phyloP scores from a whole-genome alignment of 1,140 invertebrate species.

The Dreissena polymorpha region DNA sequence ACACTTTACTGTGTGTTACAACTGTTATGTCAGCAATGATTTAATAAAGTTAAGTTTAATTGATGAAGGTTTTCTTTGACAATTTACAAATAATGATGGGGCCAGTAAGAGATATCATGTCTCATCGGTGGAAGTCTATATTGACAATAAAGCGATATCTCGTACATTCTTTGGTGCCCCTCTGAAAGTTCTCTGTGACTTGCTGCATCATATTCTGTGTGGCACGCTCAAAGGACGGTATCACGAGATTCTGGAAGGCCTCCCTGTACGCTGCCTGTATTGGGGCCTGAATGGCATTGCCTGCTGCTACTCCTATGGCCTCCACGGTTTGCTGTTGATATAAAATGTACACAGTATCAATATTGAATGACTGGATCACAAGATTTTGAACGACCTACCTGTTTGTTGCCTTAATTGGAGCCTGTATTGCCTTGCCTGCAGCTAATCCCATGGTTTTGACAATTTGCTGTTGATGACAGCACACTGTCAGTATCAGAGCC shows the following conservation, averaged over 20 bases:
- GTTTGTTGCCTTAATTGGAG: slow-evolving; percentile 85
- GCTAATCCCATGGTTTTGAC: too few relatives aligned
- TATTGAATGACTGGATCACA: slow-evolving; percentile 89
- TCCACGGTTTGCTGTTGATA: slow-evolving; percentile 86
- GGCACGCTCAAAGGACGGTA: slow-evolving; percentile 92
- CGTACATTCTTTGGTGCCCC: slow-evolving; percentile 92
- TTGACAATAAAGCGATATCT: background rate
- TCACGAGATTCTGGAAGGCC: slow-evolving; percentile 86
- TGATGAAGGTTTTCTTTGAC: too few relatives aligned
- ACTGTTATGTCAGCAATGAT: too few relatives aligned
- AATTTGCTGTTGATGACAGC: too few relatives aligned
- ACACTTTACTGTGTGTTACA: too few relatives aligned
- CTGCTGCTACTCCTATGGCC: slow-evolving; percentile 85
- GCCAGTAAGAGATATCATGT: too few relatives aligned
- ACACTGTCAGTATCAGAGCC: too few relatives aligned
- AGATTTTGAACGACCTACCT: slow-evolving; percentile 86
- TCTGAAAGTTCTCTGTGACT: slow-evolving; percentile 91
- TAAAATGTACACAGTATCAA: slow-evolving; percentile 35
- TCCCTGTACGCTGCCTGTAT: slow-evolving; percentile 88
- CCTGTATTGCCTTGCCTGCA: slow-evolving; percentile 84
- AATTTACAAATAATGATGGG: too few relatives aligned
- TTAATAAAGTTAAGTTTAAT: too few relatives aligned
- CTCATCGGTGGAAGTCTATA: too few relatives aligned
- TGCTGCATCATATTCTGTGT: slow-evolving; percentile 92
- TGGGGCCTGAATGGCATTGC: slow-evolving; percentile 84